phyloP scores from a whole-genome alignment of 2,888 invertebrate species.

The Plebejus argus region DNA sequence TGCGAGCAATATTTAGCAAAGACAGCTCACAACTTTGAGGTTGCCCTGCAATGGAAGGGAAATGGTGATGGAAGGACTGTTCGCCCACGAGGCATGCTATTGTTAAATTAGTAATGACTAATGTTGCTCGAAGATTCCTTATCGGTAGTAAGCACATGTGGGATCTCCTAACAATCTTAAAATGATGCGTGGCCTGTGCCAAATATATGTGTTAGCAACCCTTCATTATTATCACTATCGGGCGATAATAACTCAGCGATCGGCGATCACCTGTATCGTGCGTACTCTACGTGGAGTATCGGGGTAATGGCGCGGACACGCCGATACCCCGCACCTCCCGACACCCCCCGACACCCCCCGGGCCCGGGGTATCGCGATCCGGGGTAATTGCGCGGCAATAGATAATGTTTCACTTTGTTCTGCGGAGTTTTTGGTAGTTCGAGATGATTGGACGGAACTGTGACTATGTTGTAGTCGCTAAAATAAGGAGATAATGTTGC shows the following conservation, averaged over 20 bases:
- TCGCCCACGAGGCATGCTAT: no score
- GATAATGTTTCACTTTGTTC: slow-evolving; percentile 50
- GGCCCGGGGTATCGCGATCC: slow-evolving; percentile 59
- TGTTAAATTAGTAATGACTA: no score
- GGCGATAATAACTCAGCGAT: slow-evolving; percentile 23
- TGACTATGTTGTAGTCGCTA: not conserved
- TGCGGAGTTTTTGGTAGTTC: slow-evolving; percentile 11
- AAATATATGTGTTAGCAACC: not conserved
- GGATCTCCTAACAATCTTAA: not conserved
- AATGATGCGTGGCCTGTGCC: not conserved
- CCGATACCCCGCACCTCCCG: slow-evolving; percentile 48
- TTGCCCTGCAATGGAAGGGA: no score
- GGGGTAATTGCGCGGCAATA: slow-evolving; percentile 70
- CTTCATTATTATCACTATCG: not conserved
- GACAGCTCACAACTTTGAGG: no score
- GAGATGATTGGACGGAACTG: not conserved
- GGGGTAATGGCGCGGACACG: slow-evolving; percentile 72
- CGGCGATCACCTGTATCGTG: slow-evolving; percentile 47
- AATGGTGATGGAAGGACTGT: no score
- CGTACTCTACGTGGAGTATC: slow-evolving; percentile 67
- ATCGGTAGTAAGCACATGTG: not conserved
- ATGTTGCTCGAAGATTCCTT: no score
- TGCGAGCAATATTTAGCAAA: no score
- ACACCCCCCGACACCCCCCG: slow-evolving; percentile 36
- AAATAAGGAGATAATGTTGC: not conserved